phyloP scores from a whole-genome alignment of 2,113 vertebrate species.

The Prolemur simus region DNA sequence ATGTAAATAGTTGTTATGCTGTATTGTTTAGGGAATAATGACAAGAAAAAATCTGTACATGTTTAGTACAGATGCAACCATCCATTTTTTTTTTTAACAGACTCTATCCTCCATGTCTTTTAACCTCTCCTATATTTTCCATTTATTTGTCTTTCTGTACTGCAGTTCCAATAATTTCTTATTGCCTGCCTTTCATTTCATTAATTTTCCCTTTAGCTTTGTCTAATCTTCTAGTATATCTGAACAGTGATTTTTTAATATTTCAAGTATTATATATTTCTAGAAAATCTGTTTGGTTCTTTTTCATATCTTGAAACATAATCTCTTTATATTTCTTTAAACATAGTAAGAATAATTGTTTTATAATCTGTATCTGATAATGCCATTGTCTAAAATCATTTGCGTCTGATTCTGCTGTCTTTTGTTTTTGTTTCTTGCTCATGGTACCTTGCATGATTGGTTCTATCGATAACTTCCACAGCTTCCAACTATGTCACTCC shows the following conservation, averaged over 20 bases:
- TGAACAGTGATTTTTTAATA: not conserved
- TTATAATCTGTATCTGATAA: not conserved
- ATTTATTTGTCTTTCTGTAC: not conserved
- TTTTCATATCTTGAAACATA: conserved; percentile 13
- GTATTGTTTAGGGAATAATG: no score
- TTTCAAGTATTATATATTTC: not conserved
- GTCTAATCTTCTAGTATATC: not conserved
- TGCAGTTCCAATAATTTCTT: not conserved
- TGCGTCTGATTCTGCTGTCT: not conserved
- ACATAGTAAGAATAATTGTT: not conserved
- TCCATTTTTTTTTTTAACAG: no score
- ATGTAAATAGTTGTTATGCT: no score
- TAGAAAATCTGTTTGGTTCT: not conserved
- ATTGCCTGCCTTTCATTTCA: not conserved
- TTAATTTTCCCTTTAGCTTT: not conserved
- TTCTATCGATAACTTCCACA: not conserved
- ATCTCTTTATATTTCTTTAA: not conserved
- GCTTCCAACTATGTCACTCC: no score
- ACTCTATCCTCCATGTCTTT: not conserved
- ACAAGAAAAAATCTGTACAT: no score
- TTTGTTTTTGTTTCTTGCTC: not conserved
- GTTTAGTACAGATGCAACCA: no score
- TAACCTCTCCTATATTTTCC: not conserved
- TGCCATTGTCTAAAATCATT: conserved; percentile 20
- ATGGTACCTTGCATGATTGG: not conserved